A percentile compares a stretch with the other conserved stretches of the same genome.
phyloP scores from a whole-genome alignment of 64 coral and sea anemone species.

The Stichodactyla helianthus region DNA sequence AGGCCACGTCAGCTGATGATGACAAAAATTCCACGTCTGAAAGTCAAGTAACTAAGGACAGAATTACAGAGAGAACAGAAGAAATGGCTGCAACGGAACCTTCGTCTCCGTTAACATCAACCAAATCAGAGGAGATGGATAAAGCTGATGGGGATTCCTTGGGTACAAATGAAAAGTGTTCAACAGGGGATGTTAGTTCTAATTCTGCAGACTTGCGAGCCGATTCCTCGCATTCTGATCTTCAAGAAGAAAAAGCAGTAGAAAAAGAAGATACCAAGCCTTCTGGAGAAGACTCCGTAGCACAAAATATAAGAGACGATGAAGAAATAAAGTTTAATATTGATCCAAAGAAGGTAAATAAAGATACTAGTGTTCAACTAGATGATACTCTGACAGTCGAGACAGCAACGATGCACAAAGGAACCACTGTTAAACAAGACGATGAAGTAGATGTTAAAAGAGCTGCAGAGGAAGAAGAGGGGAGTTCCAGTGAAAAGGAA shows the following conservation, averaged over 20 bases:
- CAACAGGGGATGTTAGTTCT: not conserved
- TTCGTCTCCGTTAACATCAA: not conserved
- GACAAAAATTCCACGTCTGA: conserved; percentile 64
- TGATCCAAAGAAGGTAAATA: not conserved
- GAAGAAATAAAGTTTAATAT: conserved; percentile 4
- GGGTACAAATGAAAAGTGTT: not conserved
- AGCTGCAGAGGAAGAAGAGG: not conserved
- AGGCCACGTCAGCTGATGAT: conserved; percentile 81
- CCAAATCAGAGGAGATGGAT: not conserved
- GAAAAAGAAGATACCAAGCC: not conserved
- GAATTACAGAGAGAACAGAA: not conserved
- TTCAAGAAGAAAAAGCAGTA: not conserved
- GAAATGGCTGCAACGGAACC: not conserved
- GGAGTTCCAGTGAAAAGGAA: not conserved
- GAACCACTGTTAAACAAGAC: not conserved
- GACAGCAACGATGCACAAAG: not conserved
- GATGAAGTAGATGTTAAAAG: not conserved
- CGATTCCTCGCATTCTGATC: not conserved
- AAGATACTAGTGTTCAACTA: not conserved
- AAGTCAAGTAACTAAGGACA: conserved; percentile 20
- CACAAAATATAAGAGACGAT: not conserved
- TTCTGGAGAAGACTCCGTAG: not conserved
- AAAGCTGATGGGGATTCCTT: not conserved
- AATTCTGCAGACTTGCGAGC: not conserved
- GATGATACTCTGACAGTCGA: not conserved